phyloP scores from a whole-genome alignment of 1,140 invertebrate genomes.

The Amyelois transitella region DNA sequence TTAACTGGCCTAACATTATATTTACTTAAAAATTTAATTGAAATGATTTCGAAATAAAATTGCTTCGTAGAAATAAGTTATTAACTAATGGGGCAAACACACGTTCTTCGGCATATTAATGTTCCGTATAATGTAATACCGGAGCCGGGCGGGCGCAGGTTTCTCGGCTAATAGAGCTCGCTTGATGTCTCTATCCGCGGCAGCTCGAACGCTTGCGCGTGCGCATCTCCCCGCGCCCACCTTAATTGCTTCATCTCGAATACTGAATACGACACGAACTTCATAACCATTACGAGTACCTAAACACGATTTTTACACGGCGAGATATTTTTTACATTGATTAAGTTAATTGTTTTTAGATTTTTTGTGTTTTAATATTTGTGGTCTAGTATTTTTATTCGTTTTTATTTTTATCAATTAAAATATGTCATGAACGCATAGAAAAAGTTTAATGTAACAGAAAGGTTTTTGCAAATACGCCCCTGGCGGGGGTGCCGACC shows the following conservation, averaged over 20 bases:
- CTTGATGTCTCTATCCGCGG: slow-evolving; percentile 69
- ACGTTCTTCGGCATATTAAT: not conserved
- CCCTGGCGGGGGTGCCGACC: slow-evolving; percentile 34
- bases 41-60: no score
- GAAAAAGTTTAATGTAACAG: not conserved
- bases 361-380: not conserved
- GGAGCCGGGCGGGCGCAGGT: slow-evolving; percentile 25
- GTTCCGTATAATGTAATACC: not conserved
- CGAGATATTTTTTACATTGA: not conserved
- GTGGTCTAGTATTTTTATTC: no score
- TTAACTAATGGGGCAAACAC: no score
- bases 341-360: not conserved
- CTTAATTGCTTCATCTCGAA: slow-evolving; percentile 72
- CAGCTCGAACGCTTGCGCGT: slow-evolving; percentile 44
- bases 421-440: no score
- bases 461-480: slow-evolving; percentile 35
- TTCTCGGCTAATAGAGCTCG: slow-evolving; percentile 1
- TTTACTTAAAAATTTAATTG: no score
- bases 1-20: no score
- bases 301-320: slow-evolving; percentile 18
- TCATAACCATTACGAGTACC: slow-evolving; percentile 29
- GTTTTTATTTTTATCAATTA: no score
- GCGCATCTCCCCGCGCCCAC: slow-evolving; percentile 43
- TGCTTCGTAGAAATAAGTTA: no score
- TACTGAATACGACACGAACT: slow-evolving; percentile 12